Percentiles rank a stretch among this genome's conserved stretches.
phyloP scores from a whole-genome alignment of 2,888 invertebrate species.

The Meiosimyza decipiens region DNA sequence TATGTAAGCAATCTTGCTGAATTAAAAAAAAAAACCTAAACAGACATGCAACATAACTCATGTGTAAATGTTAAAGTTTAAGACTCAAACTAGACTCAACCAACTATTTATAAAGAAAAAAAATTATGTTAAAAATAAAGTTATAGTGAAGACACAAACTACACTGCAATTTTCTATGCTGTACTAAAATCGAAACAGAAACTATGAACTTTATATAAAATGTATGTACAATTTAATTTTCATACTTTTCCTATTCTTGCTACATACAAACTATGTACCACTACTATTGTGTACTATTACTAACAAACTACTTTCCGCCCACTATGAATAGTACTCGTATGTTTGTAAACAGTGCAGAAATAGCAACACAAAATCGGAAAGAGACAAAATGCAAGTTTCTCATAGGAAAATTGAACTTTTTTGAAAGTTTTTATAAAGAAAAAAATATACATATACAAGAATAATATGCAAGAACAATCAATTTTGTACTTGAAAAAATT shows the following conservation, averaged over 20 bases:
- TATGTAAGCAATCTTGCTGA: background rate
- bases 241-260: conserved; percentile 2
- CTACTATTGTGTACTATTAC: conserved; percentile 24
- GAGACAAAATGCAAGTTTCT: background rate
- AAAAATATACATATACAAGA: conserved; percentile 30
- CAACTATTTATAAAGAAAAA: conserved; percentile 38
- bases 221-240: conserved; percentile 3
- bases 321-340: conserved; percentile 37
- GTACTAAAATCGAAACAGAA: background rate
- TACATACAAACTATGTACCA: background rate
- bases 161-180: conserved; percentile 18
- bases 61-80: conserved; percentile 29
- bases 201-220: conserved; percentile 5
- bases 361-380: background rate
- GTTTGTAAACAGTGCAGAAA: background rate
- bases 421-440: background rate
- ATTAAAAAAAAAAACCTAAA: background rate
- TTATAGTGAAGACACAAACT: conserved; percentile 9
- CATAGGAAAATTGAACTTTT: background rate
- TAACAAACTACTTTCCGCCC: conserved; percentile 46
- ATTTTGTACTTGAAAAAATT: conserved; percentile 46
- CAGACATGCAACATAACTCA: background rate
- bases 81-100: conserved; percentile 19
- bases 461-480: conserved; percentile 48
- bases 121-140: conserved; percentile 1